phyloP scores from a whole-genome alignment of 1,140 invertebrate genomes.

The Trichonephila clavata region DNA sequence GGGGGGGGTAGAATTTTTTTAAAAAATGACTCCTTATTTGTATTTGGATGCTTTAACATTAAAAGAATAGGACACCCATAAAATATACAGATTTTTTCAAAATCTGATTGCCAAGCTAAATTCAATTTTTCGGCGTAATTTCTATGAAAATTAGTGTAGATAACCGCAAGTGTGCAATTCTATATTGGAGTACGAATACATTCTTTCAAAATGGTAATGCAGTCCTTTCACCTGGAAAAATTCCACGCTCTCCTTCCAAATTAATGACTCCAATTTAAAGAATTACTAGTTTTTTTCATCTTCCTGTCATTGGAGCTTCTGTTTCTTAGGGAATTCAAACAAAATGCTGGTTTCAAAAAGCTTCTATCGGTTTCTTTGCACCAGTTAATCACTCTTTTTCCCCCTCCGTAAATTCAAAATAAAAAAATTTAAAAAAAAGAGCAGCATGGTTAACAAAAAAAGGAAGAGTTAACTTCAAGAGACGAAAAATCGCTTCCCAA shows the following conservation, averaged over 20 bases:
- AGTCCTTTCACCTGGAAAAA: background rate
- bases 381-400: constrained; percentile 19
- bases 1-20: no score
- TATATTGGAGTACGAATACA: no score
- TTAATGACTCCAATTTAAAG: constrained; percentile 18
- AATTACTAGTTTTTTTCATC: background rate
- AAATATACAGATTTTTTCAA: no score
- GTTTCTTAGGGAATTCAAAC: constrained; percentile 21
- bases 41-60: no score
- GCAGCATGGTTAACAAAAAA: background rate
- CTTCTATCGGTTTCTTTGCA: constrained; percentile 10
- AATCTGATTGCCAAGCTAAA: no score
- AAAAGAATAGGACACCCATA: no score
- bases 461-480: background rate
- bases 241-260: background rate
- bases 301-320: background rate
- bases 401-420: background rate
- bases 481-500: background rate
- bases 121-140: no score
- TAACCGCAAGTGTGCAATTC: no score
- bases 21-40: no score
- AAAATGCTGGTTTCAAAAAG: background rate
- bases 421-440: background rate
- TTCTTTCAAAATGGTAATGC: background rate
- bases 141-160: no score